Evolutionary conservation across 2,113 vertebrate genomes (phyloP).

Genomic region (Empidonax traillii): DNA sequence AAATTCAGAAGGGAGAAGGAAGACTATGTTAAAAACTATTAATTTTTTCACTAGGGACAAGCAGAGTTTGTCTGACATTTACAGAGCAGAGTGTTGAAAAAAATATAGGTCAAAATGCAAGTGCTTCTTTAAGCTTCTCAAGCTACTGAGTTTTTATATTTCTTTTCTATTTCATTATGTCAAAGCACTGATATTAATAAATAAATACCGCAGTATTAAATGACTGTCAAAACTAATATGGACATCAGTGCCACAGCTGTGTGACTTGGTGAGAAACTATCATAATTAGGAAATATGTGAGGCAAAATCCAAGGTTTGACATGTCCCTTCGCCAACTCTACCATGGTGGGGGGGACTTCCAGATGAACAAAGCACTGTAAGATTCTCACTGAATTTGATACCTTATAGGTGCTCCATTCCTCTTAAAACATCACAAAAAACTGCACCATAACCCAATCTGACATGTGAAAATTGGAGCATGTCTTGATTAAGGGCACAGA

Average conservation of each 20-base stretch:
- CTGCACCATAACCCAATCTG: not conserved
- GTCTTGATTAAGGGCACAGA: not conserved
- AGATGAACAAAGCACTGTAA: not conserved
- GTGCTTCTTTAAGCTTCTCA: not conserved
- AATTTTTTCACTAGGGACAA: not conserved
- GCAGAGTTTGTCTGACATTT: not conserved
- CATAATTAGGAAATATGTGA: not conserved
- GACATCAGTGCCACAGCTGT: not conserved
- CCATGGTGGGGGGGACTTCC: accelerated
- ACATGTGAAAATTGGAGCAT: not conserved
- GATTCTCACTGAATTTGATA: not conserved
- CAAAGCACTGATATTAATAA: not conserved
- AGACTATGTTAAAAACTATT: not conserved
- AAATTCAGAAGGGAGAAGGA: not conserved
- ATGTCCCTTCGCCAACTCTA: not conserved
- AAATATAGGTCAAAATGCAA: not conserved
- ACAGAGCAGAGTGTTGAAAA: not conserved
- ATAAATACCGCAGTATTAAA: not conserved
- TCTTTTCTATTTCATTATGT: not conserved
- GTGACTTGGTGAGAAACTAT: not conserved
- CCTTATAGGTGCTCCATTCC: not conserved
- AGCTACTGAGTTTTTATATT: not conserved
- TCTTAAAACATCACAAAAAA: not conserved
- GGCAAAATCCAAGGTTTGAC: not conserved
- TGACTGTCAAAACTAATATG: not conserved